Evolutionary conservation across 2,888 invertebrate genomes (phyloP).

Genomic region (Ophion ellenae): DNA sequence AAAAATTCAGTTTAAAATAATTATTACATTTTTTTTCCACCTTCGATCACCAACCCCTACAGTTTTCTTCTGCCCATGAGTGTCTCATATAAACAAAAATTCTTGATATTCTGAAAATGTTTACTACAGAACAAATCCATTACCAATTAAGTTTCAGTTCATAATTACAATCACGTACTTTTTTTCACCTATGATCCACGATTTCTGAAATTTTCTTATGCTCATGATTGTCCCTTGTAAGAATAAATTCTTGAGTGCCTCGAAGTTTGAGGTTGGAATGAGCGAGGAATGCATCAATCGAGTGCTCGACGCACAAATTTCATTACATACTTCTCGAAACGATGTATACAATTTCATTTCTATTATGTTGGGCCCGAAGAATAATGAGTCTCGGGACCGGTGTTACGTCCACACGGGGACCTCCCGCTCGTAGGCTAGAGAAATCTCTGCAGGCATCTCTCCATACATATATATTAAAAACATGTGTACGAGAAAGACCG

Average conservation of each 20-base stretch:
- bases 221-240: background rate
- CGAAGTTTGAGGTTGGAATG: background rate
- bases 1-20: no score
- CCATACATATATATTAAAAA: background rate
- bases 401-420: constrained; percentile 44
- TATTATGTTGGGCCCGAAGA: constrained; percentile 46
- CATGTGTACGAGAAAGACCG: background rate
- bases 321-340: constrained; percentile 1
- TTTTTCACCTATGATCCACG: background rate
- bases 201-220: background rate
- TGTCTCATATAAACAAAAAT: no score
- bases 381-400: constrained; percentile 54
- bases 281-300: background rate
- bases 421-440: constrained; percentile 35
- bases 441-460: constrained; percentile 54
- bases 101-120: background rate
- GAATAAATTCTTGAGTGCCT: background rate
- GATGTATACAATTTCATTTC: constrained; percentile 42
- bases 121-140: background rate
- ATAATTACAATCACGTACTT: no score
- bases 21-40: no score
- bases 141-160: no score
- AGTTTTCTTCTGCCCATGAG: no score
- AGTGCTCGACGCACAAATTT: background rate
- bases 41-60: no score